phyloP scores from a whole-genome alignment of 2,888 invertebrate genomes.

The Drosophila emarginata region DNA sequence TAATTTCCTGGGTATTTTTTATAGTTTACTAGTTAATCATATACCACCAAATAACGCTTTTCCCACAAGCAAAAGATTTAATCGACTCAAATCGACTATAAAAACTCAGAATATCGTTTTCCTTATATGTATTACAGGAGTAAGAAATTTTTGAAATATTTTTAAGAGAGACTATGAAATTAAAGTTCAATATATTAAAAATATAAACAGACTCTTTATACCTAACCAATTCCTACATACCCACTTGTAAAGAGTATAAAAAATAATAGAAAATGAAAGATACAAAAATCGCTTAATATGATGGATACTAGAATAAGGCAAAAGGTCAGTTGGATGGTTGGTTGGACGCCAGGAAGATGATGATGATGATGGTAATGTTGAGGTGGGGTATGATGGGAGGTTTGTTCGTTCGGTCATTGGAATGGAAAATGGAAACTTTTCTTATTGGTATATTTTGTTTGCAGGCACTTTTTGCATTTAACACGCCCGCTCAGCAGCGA shows the following conservation, averaged over 20 bases:
- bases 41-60: too few relatives aligned
- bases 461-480: constrained; percentile 62
- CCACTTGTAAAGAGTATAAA: background rate
- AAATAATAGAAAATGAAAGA: background rate
- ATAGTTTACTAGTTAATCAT: too few relatives aligned
- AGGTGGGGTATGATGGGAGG: background rate
- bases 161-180: too few relatives aligned
- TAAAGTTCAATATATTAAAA: too few relatives aligned
- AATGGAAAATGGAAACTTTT: constrained; percentile 20
- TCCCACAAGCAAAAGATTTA: too few relatives aligned
- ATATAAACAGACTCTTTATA: background rate
- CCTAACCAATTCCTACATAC: background rate
- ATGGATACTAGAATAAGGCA: background rate
- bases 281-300: constrained; percentile 23
- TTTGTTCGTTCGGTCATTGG: background rate
- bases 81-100: too few relatives aligned
- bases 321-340: constrained; percentile 1
- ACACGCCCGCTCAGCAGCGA: constrained; percentile 66
- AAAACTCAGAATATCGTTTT: too few relatives aligned
- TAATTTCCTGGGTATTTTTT: too few relatives aligned
- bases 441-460: constrained; percentile 22
- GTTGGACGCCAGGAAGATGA: background rate
- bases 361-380: background rate
- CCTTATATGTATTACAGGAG: too few relatives aligned
- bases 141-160: too few relatives aligned